Evolutionary conservation across 1,140 invertebrate genomes (phyloP).

Genomic region (Drosophila azteca): DNA sequence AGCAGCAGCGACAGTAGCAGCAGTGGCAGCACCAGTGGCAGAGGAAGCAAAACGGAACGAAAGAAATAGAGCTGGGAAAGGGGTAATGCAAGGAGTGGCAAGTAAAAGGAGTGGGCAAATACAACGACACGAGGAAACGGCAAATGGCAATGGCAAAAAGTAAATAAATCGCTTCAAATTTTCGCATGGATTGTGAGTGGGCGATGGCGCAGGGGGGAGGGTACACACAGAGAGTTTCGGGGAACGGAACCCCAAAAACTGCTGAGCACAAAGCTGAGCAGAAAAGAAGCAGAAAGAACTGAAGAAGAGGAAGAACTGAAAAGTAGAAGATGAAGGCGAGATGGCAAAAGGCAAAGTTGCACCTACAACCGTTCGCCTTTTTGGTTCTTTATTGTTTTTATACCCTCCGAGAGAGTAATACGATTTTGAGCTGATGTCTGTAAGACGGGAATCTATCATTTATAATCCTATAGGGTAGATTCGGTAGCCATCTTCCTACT

Average conservation of each 20-base stretch:
- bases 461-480: too few species aligned
- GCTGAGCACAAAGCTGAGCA: constrained; percentile 67
- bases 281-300: constrained; percentile 4
- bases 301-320: neutral
- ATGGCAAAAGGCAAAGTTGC: constrained; percentile 51
- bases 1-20: too few species aligned
- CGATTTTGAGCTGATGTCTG: too few species aligned
- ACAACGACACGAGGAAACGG: constrained; percentile 61
- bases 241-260: constrained; percentile 66
- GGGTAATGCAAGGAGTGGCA: neutral
- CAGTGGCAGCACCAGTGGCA: constrained; percentile 10
- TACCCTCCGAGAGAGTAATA: too few species aligned
- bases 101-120: constrained; percentile 33
- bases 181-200: constrained; percentile 73
- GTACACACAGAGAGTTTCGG: neutral
- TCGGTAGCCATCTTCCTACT: too few species aligned
- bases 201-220: neutral
- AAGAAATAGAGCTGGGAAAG: constrained; percentile 16
- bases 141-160: constrained; percentile 77
- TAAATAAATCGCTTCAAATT: constrained; percentile 81
- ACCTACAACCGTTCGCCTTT: constrained; percentile 28
- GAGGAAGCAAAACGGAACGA: constrained; percentile 7
- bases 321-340: constrained; percentile 20
- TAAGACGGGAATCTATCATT: too few species aligned
- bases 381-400: constrained; percentile 53